A percentile compares a stretch with the other conserved stretches of the same genome.
phyloP scores from a whole-genome alignment of 2,888 invertebrate genomes.

The Hyalella azteca region DNA sequence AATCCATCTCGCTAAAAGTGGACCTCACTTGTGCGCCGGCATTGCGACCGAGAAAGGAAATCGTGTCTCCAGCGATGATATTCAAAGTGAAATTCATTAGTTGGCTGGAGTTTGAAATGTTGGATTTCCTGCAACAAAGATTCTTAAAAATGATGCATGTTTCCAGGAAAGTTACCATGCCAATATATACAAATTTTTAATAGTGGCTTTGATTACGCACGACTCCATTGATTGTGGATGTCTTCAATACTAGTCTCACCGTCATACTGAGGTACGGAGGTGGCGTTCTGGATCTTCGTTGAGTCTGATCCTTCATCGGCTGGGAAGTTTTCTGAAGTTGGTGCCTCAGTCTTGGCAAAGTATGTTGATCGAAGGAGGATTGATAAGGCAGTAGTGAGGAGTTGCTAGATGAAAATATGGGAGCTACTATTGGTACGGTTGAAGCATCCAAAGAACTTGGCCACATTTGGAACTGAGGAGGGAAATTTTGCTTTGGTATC shows the following conservation, averaged over 20 bases:
- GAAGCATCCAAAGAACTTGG: not conserved
- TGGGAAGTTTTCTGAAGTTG: not conserved
- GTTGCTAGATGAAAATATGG: conserved; percentile 10
- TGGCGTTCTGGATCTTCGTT: not conserved
- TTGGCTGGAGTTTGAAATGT: too few relatives aligned
- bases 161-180: too few relatives aligned
- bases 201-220: too few relatives aligned
- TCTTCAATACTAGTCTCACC: too few relatives aligned
- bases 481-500: not conserved
- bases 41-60: not conserved
- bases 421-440: conserved; percentile 10
- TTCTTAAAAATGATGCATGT: too few relatives aligned
- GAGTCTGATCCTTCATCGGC: not conserved
- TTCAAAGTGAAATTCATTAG: too few relatives aligned
- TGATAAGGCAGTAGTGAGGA: not conserved
- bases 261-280: conserved; percentile 1
- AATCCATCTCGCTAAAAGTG: not conserved
- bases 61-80: too few relatives aligned
- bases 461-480: not conserved
- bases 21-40: not conserved
- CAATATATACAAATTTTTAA: too few relatives aligned
- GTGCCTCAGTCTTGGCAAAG: not conserved
- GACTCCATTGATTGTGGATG: too few relatives aligned
- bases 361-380: not conserved
- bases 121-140: too few relatives aligned